A percentile compares a stretch with the other conserved stretches of the same genome.
Evolutionary conservation across 2,113 vertebrate species (phyloP).

Genomic region (Rhinichthys klamathensis): DNA sequence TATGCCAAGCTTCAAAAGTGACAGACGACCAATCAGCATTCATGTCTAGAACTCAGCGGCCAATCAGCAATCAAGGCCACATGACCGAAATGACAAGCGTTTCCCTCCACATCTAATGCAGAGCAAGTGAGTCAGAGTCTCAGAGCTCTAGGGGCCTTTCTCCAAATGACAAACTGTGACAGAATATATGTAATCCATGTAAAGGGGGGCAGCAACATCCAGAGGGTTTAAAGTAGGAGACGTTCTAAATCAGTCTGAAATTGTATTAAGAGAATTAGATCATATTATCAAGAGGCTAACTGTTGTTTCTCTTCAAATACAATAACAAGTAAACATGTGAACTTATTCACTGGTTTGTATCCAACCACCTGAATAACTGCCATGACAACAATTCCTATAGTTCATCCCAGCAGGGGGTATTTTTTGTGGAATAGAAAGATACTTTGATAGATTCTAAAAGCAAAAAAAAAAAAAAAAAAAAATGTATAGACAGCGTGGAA

Average conservation of each 20-base stretch:
- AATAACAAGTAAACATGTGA: neutral
- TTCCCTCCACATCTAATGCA: neutral
- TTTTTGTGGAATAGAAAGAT: neutral
- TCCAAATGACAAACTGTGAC: slow-evolving; percentile 29
- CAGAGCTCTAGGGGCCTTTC: slow-evolving; percentile 22
- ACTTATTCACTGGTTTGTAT: neutral
- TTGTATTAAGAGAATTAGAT: slow-evolving; percentile 19
- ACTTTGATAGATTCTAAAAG: neutral
- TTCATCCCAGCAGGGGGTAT: neutral
- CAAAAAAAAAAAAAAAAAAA: too few relatives aligned
- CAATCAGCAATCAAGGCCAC: slow-evolving; percentile 13
- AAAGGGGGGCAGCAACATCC: slow-evolving; percentile 27
- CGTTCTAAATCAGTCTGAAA: slow-evolving; percentile 6
- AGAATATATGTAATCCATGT: slow-evolving; percentile 26
- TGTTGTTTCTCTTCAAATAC: slow-evolving; percentile 8
- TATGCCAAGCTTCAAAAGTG: neutral
- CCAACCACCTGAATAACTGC: slow-evolving; percentile 19
- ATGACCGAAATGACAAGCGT: neutral
- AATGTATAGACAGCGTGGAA: neutral
- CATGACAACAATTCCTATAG: neutral
- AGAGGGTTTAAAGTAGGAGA: slow-evolving; percentile 9
- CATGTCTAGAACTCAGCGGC: neutral
- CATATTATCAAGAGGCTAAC: slow-evolving; percentile 5
- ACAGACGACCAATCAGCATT: slow-evolving; percentile 13
- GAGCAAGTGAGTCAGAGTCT: slow-evolving; percentile 16